Evolutionary conservation across 2,113 vertebrate genomes (phyloP), one percentile per base, ranked within the genome.

Genomic region (Tringa solitaria): DNA sequence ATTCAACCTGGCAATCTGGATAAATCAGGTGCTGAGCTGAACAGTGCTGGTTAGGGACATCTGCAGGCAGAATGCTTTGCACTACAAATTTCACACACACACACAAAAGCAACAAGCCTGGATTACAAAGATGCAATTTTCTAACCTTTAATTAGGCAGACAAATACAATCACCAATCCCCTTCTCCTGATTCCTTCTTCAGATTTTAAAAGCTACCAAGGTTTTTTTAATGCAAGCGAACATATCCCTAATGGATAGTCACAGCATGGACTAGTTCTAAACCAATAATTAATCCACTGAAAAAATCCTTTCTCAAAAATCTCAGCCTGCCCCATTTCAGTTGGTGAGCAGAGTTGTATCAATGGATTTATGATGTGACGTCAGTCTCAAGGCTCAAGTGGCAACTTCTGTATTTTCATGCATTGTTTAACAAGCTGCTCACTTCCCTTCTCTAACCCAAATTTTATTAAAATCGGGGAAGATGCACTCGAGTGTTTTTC

Each of bases 391-490:
- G 56, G 43, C 76, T 91, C 19, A 51, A 95, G 89, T 64, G 67
- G 76, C 84, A 95, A 67, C 67, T 95, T 96, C 93, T 85, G 87
- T 96, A 94, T 94, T 97, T 96, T 96, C 84, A 82, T 84, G 63
- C 10, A 89, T 97, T 97, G 92, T 96, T 97, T 95, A 93, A 94
- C 41, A 92, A 95, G 37, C 68, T 95, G 81, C 54, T 93, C 67
- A 93, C 91, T 96, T 95, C 88, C 91, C 65, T 95, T 95, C 95
- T 61, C 89, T 69, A 64, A 93, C 63, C 80, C 92, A 92, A 95
- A 95, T 41, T 95, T 97, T 93, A 98, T 97, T 97, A 97, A 98
- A 98, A 95, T 84, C 3, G 8, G 67, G 96, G 96, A 93, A 97
- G 95, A 96, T 77, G 73, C 68, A 95, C 56, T 94, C 13, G 3